Evolutionary conservation across 2,888 invertebrate genomes (phyloP), one percentile per base, ranked within the genome.

Genomic region (Athalia cordata): DNA sequence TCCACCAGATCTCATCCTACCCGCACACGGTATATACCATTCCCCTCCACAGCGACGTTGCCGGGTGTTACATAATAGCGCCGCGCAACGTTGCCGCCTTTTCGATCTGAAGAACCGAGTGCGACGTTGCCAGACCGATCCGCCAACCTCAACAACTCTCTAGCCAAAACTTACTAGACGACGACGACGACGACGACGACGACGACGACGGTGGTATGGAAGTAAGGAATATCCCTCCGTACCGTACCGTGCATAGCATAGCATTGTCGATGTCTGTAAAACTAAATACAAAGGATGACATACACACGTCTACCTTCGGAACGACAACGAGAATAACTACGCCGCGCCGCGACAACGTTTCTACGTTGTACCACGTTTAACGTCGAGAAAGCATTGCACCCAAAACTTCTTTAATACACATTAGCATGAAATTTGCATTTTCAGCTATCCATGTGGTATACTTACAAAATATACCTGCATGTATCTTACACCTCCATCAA

Each of bases 51-150:
- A 79, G 85, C 86, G 85, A 85, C 86, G 89, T 88, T 89, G 88
- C 89, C 88, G 89, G 88, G 87, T 89, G 88, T 89, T 89, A 89
- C 88, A 88, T 89, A 89, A 89, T 88, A 88, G 87, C 83, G 82
- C 82, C 66, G 82, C 67, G 59, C 78, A 15, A 77, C 72, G 89
- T 88, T 89, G 89, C 88, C 88, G 81, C 9, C 50, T 75, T 52
- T 29, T 43, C 78, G 64, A 15, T 64, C 79, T 81, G 77, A 77
- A 81, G 85, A 83, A 83, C 84, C 85, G 67, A 74, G 68, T 15
- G 81, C 84, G 82, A 75, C 80, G 84, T 84, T 85, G 84, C 84
- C 85, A 79, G 80, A 79, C 82, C 81, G 77, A 79, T 79, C 70
- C 65, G 68, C 11, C 50, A 66, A 66, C 49, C 49, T 66, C 29